phyloP scores from a whole-genome alignment of 2,888 invertebrate species.

The Nipponacmea schrenckii region DNA sequence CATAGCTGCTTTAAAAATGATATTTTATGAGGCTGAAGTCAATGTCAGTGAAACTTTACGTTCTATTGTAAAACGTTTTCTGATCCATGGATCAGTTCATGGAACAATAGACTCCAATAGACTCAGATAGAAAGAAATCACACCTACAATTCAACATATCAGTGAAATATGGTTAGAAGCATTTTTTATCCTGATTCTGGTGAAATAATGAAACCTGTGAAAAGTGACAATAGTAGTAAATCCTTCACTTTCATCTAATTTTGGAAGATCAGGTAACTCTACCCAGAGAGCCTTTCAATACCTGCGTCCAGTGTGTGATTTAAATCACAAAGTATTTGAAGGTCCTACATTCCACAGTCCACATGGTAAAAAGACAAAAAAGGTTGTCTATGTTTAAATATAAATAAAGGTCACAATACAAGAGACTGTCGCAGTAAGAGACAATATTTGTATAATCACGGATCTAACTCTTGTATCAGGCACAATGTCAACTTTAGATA shows the following conservation, averaged over 20 bases:
- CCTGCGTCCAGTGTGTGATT: not conserved
- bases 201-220: slow-evolving; percentile 1
- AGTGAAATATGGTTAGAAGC: slow-evolving; percentile 13
- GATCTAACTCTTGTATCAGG: slow-evolving; percentile 11
- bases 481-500: slow-evolving; percentile 10
- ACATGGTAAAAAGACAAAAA: too few relatives aligned
- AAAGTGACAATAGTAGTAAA: not conserved
- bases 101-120: slow-evolving; percentile 7
- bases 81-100: slow-evolving; percentile 10
- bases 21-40: not conserved
- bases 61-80: slow-evolving; percentile 13
- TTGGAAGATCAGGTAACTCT: not conserved
- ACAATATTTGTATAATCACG: slow-evolving; percentile 9
- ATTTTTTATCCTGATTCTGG: slow-evolving; percentile 25
- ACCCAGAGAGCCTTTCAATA: not conserved
- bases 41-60: slow-evolving; percentile 11
- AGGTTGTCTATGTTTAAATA: slow-evolving; percentile 12
- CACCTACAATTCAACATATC: slow-evolving; percentile 11
- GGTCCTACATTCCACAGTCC: not conserved
- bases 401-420: not conserved
- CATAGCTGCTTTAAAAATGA: slow-evolving; percentile 11
- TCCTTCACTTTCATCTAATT: not conserved
- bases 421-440: not conserved
- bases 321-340: not conserved
- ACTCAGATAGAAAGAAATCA: slow-evolving; percentile 18